phyloP scores from a whole-genome alignment of 2,113 vertebrate species.

The Globicephala melas region DNA sequence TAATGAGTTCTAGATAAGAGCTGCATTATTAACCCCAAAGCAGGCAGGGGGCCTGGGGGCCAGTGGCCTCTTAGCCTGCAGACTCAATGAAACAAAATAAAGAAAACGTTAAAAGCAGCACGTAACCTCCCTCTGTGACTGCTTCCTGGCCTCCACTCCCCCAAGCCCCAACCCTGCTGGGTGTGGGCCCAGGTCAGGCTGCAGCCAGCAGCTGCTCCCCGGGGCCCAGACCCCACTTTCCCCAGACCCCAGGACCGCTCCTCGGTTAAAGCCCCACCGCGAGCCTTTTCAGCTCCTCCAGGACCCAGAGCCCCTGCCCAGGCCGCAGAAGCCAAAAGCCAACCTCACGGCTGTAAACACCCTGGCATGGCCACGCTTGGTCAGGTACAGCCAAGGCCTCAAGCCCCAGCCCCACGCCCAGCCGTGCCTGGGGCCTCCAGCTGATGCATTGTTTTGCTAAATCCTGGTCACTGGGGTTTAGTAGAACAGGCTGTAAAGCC shows the following conservation, averaged over 20 bases:
- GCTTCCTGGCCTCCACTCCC: not conserved
- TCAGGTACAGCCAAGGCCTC: not conserved
- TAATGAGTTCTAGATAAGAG: not conserved
- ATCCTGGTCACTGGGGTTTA: no score
- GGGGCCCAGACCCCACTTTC: not conserved
- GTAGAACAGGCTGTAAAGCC: not conserved
- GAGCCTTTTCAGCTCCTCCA: no score
- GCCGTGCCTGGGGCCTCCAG: not conserved
- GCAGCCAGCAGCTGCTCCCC: not conserved
- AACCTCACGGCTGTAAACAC: not conserved
- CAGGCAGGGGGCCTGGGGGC: rapidly evolving
- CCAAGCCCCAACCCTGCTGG: not conserved
- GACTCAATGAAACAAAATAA: rapidly evolving
- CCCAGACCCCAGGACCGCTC: not conserved
- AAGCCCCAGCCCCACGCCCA: rapidly evolving
- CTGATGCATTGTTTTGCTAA: rapidly evolving
- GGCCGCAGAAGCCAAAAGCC: not conserved
- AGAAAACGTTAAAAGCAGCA: not conserved
- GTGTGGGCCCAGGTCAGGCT: not conserved
- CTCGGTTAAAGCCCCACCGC: not conserved
- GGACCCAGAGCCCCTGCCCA: not conserved
- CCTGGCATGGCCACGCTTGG: not conserved
- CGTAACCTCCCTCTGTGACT: not conserved
- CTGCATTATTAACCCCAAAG: not conserved
- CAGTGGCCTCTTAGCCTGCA: not conserved